A percentile compares a stretch with the other conserved stretches of the same genome.
phyloP scores from a whole-genome alignment of 2,797 vertebrate genomes.

The Semaprochilodus insignis region DNA sequence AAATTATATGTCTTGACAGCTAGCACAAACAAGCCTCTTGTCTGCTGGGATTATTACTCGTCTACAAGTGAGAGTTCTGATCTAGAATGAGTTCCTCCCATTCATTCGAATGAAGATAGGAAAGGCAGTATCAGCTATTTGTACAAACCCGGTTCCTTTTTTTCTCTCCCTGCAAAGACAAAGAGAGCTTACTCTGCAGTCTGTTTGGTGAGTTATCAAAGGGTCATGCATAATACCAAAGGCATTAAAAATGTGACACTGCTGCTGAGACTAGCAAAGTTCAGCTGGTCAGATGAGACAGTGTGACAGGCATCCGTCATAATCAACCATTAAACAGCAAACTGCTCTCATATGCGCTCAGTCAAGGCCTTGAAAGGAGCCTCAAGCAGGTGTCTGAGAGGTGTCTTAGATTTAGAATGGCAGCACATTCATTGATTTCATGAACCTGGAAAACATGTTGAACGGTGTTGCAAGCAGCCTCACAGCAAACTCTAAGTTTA shows the following conservation, averaged over 20 bases:
- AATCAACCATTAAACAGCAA: conserved; percentile 14
- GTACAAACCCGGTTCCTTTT: conserved; percentile 28
- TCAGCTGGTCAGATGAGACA: conserved; percentile 36
- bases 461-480: conserved; percentile 3
- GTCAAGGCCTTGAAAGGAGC: not conserved
- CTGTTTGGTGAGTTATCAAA: conserved; percentile 1
- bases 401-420: not conserved
- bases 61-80: conserved; percentile 8
- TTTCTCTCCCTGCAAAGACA: conserved; percentile 1
- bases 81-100: not conserved
- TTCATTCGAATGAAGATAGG: not conserved
- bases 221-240: conserved; percentile 4
- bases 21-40: conserved; percentile 37
- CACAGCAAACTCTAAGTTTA: not conserved
- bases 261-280: conserved; percentile 24
- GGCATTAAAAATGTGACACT: not conserved
- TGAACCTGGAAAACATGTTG: not conserved
- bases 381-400: not conserved
- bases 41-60: conserved; percentile 6
- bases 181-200: conserved; percentile 28
- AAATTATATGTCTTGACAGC: conserved; percentile 18
- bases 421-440: not conserved
- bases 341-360: not conserved
- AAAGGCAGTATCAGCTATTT: conserved; percentile 12
- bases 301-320: conserved; percentile 17